A percentile compares a stretch with the other conserved stretches of the same genome.
phyloP scores from a whole-genome alignment of 1,140 invertebrate genomes.

The Ceratosolen solmsi region DNA sequence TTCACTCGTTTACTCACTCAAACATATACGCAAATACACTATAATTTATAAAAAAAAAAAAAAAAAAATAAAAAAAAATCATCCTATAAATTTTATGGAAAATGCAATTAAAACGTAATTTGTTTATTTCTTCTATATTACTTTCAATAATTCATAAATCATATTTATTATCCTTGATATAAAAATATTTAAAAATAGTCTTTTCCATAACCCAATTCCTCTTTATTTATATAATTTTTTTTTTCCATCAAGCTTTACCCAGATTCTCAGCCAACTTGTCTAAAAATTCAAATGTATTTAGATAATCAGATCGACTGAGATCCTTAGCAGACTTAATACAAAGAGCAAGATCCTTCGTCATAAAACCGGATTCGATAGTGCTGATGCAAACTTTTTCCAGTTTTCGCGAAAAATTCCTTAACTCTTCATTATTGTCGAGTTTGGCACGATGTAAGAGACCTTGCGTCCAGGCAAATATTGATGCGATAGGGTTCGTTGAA shows the following conservation, averaged over 20 bases:
- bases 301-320: constrained; percentile 89
- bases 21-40: too few relatives aligned
- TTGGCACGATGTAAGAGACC: constrained; percentile 94
- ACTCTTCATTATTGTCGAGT: constrained; percentile 86
- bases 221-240: constrained; percentile 46
- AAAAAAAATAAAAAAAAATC: too few relatives aligned
- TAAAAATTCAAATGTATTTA: constrained; percentile 98
- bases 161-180: not conserved
- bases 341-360: constrained; percentile 99
- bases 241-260: constrained; percentile 77
- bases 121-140: not conserved
- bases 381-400: constrained; percentile 94
- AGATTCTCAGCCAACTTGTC: constrained; percentile 96
- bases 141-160: not conserved
- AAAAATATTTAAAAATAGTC: constrained; percentile 7
- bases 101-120: too few relatives aligned
- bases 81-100: too few relatives aligned
- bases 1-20: too few relatives aligned
- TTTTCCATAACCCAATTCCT: constrained; percentile 3
- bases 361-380: constrained; percentile 93
- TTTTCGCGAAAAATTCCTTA: constrained; percentile 85
- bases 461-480: constrained; percentile 98
- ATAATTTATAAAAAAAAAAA: not conserved
- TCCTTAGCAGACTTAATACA: constrained; percentile 95
- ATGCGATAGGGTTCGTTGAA: constrained; percentile 98